Conservation (phyloP, 2,797 vertebrate genomes). For the Gobionotothen gibberifrons region DNA sequence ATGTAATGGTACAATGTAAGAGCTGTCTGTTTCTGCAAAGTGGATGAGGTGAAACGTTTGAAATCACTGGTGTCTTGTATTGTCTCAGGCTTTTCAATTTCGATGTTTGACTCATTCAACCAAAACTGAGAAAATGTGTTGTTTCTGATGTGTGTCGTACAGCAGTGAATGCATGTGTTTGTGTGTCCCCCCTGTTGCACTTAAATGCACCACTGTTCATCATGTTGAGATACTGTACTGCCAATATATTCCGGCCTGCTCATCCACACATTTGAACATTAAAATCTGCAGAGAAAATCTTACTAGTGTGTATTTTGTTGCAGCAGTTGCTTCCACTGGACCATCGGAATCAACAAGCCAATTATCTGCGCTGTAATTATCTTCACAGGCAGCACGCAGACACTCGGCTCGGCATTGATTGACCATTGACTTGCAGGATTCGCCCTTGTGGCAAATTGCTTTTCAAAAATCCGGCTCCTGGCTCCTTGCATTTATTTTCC, state of each 20-base stretch:
- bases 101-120: background rate
- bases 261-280: background rate
- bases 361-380: constrained; percentile 58
- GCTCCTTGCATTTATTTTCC: constrained; percentile 58
- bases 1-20: background rate
- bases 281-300: constrained; percentile 9
- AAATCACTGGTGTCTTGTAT: background rate
- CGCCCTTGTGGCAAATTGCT: constrained; percentile 67
- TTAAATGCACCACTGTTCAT: background rate
- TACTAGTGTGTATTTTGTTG: background rate
- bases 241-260: no score
- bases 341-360: constrained; percentile 45
- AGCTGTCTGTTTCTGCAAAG: background rate
- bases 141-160: background rate
- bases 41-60: background rate
- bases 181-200: background rate
- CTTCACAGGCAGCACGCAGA: constrained; percentile 27
- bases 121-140: background rate
- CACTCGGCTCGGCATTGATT: constrained; percentile 57
- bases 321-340: constrained; percentile 23
- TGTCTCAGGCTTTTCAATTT: background rate
- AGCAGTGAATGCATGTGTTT: background rate
- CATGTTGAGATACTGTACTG: background rate
- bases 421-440: constrained; percentile 60
- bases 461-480: constrained; percentile 54